Conservation (phyloP, 2,888 invertebrate genomes). For the Cybosia mesomella region DNA sequence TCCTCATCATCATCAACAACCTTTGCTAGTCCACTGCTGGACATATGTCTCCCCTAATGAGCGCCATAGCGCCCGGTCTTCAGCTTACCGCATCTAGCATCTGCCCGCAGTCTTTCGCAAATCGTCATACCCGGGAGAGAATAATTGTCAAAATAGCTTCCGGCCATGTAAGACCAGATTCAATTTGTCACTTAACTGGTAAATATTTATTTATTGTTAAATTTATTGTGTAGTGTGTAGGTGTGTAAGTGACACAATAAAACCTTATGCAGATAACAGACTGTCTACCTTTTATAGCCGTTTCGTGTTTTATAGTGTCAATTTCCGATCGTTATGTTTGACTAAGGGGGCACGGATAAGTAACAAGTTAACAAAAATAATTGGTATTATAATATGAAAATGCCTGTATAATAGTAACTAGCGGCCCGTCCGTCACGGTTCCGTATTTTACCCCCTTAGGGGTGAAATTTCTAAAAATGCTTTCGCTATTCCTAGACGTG, state of each 20-base stretch:
- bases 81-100: no score
- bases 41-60: no score
- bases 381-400: not conserved
- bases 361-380: not conserved
- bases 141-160: not conserved
- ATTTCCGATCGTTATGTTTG: slow-evolving; percentile 8
- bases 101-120: no score
- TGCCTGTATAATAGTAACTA: not conserved
- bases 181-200: slow-evolving; percentile 1
- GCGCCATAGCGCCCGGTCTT: no score
- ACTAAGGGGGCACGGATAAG: not conserved
- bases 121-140: no score
- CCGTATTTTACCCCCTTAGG: no score
- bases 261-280: slow-evolving; percentile 10
- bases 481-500: no score
- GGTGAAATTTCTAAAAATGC: no score
- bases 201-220: not conserved
- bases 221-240: slow-evolving; percentile 4
- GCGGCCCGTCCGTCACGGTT: no score
- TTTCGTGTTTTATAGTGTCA: slow-evolving; percentile 8
- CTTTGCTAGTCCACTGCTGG: no score
- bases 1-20: no score
- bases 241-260: slow-evolving; percentile 1
- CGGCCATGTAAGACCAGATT: not conserved
- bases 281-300: slow-evolving; percentile 4